These are phyloP conservation scores for Colaptes auratus DNA, from an alignment of 2,113 vertebrate genomes.

Conservation along the genomic window DNA sequence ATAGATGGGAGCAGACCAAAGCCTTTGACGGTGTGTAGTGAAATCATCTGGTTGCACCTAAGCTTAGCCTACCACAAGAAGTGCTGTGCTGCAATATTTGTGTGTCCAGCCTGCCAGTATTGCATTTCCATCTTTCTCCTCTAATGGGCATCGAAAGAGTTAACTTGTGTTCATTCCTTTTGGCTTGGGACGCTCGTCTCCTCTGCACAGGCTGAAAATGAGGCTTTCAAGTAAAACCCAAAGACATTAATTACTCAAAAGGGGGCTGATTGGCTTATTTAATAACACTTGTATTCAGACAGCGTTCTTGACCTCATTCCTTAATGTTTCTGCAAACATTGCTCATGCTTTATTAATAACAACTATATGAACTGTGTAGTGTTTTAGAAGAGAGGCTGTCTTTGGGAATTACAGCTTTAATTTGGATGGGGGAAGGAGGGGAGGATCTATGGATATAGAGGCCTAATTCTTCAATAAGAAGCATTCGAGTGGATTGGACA, in stretches of 20 bases:
- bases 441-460: neutral
- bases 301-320: constrained; percentile 36
- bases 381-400: constrained; percentile 1
- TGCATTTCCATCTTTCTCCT: neutral
- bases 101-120: neutral
- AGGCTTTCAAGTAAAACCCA: constrained; percentile 25
- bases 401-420: constrained; percentile 32
- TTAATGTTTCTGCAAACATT: constrained; percentile 29
- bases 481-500: constrained; percentile 39
- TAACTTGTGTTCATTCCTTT: neutral
- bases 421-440: neutral
- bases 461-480: constrained; percentile 40
- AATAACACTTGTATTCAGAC: constrained; percentile 4
- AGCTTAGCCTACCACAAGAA: neutral
- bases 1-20: neutral
- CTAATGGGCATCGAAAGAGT: neutral
- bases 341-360: constrained; percentile 45
- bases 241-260: constrained; percentile 37
- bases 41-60: neutral
- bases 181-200: neutral
- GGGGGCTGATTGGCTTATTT: constrained; percentile 19
- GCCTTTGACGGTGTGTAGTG: neutral
- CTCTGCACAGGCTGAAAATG: neutral
- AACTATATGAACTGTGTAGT: neutral
- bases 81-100: neutral